Base-by-base conservation (phyloP, 2,113 vertebrate genomes). In the Catharus fuscescens region DNA sequence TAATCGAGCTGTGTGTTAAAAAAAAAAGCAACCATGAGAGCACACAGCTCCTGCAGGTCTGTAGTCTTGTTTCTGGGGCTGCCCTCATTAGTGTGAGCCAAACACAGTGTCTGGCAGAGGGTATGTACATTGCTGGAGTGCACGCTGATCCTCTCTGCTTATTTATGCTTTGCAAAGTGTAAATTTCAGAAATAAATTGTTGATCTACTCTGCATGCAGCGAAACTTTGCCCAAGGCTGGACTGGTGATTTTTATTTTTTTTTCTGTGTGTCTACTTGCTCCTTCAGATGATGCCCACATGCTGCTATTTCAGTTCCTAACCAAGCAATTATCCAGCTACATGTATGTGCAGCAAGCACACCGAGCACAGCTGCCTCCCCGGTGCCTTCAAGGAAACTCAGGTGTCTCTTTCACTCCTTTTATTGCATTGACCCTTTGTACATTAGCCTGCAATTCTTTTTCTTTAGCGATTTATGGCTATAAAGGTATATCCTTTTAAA, bases 161-260 rank as follows among this genome's bases (percentile, higher is more conserved):
- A 78, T 86, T 96, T 88, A 80, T 95, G 76, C 90, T 86, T 92
- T 93, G 78, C 96, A 94, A 88, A 93, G 90, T 71, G 65, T 90
- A 74, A 80, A 83, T 96, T 96, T 92, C 79, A 83, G 88, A 93
- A 96, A 88, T 93, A 88, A 96, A 94, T 47, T 87, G 86, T 87
- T 89, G 83, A 89, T 92, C 56, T 84, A 54, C 81, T 80, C 80
- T 65, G 73, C 62, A 67, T 66, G 84, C 47, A 73, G 34, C 0
- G 0, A 48, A 86, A 96, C 31, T 86, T 81, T 83, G 93, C 76
- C 87, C 59, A 74, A 29, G 85, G 88, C 72, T 80, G 57, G 61
- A 25, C n/a, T 94, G 61, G 20, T 29, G 44, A 24, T 38, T 44
- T 56, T 23, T 48, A 13, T 48, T 48, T 48, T 80, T 67, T 83